Conservation (phyloP, 1,140 invertebrate genomes). For the Zaprionus inermis region DNA sequence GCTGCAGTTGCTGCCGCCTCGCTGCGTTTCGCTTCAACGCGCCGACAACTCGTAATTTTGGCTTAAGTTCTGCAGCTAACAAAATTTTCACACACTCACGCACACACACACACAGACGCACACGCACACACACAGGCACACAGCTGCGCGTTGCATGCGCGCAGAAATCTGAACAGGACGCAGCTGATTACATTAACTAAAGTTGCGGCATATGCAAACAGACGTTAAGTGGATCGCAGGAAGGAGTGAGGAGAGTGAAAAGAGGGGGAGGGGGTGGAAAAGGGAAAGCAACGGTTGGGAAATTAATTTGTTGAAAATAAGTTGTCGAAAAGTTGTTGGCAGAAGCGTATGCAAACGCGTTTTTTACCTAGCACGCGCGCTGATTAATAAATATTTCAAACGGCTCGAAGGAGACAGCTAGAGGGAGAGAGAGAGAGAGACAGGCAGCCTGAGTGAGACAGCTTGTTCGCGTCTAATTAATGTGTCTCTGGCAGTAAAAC, state of each 20-base stretch:
- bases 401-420: neutral
- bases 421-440: neutral
- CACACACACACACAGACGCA: conserved; percentile 45
- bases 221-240: conserved; percentile 1
- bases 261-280: neutral
- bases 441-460: too few relatives aligned
- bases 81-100: conserved; percentile 64
- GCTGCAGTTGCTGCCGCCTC: conserved; percentile 17
- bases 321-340: conserved; percentile 70
- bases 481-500: conserved; percentile 44
- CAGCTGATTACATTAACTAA: conserved; percentile 83
- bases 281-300: conserved; percentile 47
- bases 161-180: conserved; percentile 40
- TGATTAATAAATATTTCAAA: conserved; percentile 69
- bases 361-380: conserved; percentile 28
- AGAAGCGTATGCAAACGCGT: conserved; percentile 38
- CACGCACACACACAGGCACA: conserved; percentile 7
- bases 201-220: conserved; percentile 71
- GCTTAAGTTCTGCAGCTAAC: conserved; percentile 72
- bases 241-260: neutral
- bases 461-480: conserved; percentile 53
- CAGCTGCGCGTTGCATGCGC: conserved; percentile 6
- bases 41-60: conserved; percentile 54
- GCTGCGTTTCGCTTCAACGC: conserved; percentile 55
- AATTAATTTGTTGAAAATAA: conserved; percentile 83